phyloP scores from a whole-genome alignment of 2,888 invertebrate species.

The Cryptocephalus moraei region DNA sequence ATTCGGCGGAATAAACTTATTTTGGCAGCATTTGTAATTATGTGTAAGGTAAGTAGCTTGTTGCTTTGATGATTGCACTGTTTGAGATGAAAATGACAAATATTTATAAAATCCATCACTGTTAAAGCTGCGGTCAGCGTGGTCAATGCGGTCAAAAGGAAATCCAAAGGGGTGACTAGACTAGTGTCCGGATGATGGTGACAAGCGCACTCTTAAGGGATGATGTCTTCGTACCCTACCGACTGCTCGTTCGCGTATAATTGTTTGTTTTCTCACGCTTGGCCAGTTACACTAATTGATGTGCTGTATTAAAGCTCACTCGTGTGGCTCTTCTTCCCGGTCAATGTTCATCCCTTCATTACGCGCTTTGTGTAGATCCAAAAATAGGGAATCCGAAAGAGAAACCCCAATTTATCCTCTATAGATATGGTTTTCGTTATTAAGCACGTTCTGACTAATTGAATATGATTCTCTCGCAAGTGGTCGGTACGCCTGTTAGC shows the following conservation, averaged over 20 bases:
- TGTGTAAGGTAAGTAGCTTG: too few relatives aligned
- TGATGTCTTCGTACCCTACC: conserved; percentile 21
- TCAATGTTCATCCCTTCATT: conserved; percentile 30
- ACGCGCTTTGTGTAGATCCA: conserved; percentile 27
- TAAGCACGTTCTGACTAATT: conserved; percentile 26
- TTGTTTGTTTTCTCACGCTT: conserved; percentile 42
- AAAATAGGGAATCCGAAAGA: conserved; percentile 29
- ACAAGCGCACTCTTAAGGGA: conserved; percentile 32
- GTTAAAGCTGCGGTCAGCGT: conserved; percentile 21
- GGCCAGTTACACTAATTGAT: conserved; percentile 39
- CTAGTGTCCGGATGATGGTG: conserved; percentile 31
- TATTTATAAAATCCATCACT: conserved; percentile 13
- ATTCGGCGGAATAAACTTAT: too few relatives aligned
- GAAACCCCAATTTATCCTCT: conserved; percentile 32
- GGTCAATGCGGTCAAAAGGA: background rate
- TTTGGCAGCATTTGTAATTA: too few relatives aligned
- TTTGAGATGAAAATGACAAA: too few relatives aligned
- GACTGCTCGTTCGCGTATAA: conserved; percentile 32
- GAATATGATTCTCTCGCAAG: conserved; percentile 17
- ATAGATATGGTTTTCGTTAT: conserved; percentile 32
- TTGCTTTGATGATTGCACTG: too few relatives aligned
- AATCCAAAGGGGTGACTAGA: conserved; percentile 17
- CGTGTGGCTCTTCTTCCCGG: conserved; percentile 30
- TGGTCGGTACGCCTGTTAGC: conserved; percentile 15
- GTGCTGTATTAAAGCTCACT: conserved; percentile 37